A percentile compares a stretch with the other conserved stretches of the same genome.
These are phyloP conservation scores for Conistra vaccinii DNA, from an alignment of 2,888 invertebrate genomes.

Conservation along the genomic window DNA sequence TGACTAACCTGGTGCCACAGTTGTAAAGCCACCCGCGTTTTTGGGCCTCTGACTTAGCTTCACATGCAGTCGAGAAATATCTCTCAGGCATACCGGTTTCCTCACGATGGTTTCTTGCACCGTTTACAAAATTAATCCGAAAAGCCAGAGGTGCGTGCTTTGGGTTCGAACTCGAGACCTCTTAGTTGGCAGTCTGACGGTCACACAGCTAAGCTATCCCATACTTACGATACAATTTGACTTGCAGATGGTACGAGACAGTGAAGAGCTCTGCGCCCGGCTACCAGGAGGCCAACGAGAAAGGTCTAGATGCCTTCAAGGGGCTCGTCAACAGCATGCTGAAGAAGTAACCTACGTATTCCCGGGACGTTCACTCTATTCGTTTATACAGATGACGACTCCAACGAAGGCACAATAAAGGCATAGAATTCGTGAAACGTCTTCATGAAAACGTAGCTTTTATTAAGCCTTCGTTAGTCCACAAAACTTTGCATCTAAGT, in stretches of 20 bases:
- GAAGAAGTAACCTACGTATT: conserved; percentile 79
- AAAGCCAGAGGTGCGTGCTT: too few relatives aligned
- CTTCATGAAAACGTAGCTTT: not conserved
- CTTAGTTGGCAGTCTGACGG: too few relatives aligned
- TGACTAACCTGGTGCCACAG: too few relatives aligned
- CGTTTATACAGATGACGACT: conserved; percentile 52
- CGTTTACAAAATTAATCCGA: too few relatives aligned
- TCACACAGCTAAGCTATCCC: too few relatives aligned
- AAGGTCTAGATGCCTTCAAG: conserved; percentile 90
- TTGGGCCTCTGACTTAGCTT: too few relatives aligned
- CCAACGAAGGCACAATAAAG: conserved; percentile 11
- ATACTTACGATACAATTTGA: conserved; percentile 14
- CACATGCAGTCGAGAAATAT: too few relatives aligned
- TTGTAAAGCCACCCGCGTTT: too few relatives aligned
- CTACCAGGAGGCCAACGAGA: conserved; percentile 90
- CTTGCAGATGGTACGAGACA: conserved; percentile 85
- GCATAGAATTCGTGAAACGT: conserved; percentile 7
- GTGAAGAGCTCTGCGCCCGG: conserved; percentile 85
- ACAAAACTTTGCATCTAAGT: not conserved
- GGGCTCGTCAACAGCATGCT: conserved; percentile 83
- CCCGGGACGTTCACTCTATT: conserved; percentile 40
- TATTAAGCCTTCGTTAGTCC: conserved; percentile 15
- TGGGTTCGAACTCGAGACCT: too few relatives aligned
- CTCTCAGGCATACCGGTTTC: too few relatives aligned
- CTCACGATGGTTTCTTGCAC: too few relatives aligned